These are phyloP conservation scores for Nesometra sesokonis DNA, from an alignment of 35 echinoderm and acorn worm genomes.

Conservation along the genomic window DNA sequence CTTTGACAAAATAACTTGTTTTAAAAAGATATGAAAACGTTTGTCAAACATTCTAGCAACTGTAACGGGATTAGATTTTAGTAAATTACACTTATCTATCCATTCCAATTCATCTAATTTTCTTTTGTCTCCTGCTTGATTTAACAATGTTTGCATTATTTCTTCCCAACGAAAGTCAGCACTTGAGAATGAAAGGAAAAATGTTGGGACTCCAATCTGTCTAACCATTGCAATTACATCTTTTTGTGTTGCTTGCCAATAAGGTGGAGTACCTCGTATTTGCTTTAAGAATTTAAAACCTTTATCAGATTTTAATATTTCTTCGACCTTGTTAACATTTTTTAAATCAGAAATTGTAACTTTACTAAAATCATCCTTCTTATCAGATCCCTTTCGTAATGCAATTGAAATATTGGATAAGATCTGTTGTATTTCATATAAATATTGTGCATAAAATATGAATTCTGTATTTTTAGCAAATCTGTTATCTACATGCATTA, in stretches of 20 bases:
- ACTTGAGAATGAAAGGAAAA: constrained; percentile 8
- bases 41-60: constrained; percentile 69
- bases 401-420: constrained; percentile 2
- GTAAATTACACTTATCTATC: constrained; percentile 42
- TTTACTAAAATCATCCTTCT: too few species aligned
- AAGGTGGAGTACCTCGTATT: background rate
- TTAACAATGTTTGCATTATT: constrained; percentile 19
- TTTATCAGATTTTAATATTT: too few species aligned
- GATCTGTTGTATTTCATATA: constrained; percentile 18
- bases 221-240: too few species aligned
- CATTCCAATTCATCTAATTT: constrained; percentile 23
- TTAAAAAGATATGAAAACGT: constrained; percentile 33
- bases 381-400: constrained; percentile 25
- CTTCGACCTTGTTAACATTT: too few species aligned
- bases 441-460: constrained; percentile 41
- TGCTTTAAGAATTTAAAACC: background rate
- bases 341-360: constrained; percentile 13
- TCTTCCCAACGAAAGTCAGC: too few species aligned
- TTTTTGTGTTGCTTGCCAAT: too few species aligned
- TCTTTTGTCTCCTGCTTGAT: constrained; percentile 16
- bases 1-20: constrained; percentile 31
- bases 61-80: constrained; percentile 31
- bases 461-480: too few species aligned
- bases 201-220: too few species aligned
- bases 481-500: too few species aligned